Conservation (phyloP, 2,797 vertebrate genomes). For the Macrochelys suwanniensis region DNA sequence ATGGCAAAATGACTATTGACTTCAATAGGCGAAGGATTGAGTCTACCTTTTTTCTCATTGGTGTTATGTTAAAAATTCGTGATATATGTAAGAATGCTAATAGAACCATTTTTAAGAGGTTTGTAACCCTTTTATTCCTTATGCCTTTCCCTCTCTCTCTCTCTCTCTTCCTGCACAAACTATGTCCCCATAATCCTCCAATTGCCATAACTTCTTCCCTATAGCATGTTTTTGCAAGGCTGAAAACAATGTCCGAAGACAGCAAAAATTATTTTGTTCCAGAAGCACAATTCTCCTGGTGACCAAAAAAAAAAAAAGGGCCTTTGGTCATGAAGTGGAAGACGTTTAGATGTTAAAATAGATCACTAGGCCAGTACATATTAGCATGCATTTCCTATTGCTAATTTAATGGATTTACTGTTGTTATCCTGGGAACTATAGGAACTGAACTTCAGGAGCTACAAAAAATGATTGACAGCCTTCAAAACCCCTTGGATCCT, state of each 20-base stretch:
- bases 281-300: not conserved
- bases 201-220: not conserved
- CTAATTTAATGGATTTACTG: not conserved
- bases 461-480: constrained; percentile 80
- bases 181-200: not conserved
- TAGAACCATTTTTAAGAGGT: not conserved
- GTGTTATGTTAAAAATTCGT: not conserved
- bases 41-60: not conserved
- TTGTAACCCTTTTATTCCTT: not conserved
- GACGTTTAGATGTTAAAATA: not conserved
- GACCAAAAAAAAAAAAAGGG: not conserved
- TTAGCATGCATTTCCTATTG: not conserved
- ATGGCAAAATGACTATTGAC: not conserved
- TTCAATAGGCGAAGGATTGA: not conserved
- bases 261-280: not conserved
- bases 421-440: constrained; percentile 43
- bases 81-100: not conserved
- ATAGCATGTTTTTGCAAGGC: not conserved
- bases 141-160: constrained; percentile 11
- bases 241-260: not conserved
- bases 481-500: constrained; percentile 78
- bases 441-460: constrained; percentile 82
- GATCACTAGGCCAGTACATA: not conserved
- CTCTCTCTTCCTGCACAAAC: not conserved
- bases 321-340: constrained; percentile 11